Evolutionary conservation across 2,888 invertebrate genomes (phyloP).

Genomic region (Pinctada fucata): DNA sequence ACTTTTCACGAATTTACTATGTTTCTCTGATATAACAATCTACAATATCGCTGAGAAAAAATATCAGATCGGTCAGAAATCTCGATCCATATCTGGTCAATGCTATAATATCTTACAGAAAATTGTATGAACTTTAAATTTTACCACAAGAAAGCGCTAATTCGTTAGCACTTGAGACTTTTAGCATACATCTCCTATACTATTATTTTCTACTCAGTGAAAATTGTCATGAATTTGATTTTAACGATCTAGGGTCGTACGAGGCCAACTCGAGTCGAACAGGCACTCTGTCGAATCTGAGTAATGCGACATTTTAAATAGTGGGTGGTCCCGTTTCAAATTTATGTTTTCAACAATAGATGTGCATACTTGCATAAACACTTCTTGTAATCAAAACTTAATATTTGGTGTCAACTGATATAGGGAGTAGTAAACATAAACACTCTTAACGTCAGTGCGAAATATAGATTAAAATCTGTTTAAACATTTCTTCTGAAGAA

Average conservation of each 20-base stretch:
- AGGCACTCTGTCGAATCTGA: background rate
- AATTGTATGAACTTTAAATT: background rate
- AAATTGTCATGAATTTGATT: background rate
- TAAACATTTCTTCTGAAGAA: background rate
- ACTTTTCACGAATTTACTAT: no score
- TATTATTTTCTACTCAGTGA: background rate
- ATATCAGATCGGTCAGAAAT: no score
- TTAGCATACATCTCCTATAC: background rate
- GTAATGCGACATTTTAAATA: background rate
- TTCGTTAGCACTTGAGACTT: background rate
- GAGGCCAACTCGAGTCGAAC: background rate
- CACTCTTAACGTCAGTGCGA: background rate
- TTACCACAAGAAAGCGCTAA: background rate
- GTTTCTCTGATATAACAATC: no score
- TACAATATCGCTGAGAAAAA: no score
- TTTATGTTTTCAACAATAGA: background rate
- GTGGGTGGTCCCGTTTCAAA: background rate
- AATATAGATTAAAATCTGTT: background rate
- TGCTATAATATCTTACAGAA: background rate
- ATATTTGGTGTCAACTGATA: background rate
- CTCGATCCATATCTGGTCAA: background rate
- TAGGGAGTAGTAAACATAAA: background rate
- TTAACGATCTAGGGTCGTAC: background rate
- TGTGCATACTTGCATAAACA: background rate
- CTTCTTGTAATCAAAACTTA: background rate